Conservation (phyloP, 2,113 vertebrate species). For the Carettochelys insculpta region DNA sequence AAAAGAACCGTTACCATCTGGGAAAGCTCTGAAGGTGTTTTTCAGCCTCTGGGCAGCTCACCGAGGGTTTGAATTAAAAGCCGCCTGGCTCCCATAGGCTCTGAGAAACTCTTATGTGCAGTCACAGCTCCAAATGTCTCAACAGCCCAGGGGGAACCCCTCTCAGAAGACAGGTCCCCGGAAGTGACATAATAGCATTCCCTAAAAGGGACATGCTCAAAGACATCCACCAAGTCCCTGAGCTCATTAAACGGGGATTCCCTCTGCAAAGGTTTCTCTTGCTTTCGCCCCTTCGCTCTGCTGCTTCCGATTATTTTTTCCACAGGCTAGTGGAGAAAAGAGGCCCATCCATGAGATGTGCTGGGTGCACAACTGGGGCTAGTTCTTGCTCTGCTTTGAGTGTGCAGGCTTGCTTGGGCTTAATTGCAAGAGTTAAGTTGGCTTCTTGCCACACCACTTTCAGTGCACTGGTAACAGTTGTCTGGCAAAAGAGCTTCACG, state of each 20-base stretch:
- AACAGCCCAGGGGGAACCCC: not conserved
- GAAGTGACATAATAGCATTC: rapidly evolving
- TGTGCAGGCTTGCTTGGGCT: not conserved
- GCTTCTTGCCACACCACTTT: not conserved
- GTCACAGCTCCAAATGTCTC: not conserved
- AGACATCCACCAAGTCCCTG: not conserved
- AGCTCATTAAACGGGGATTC: not conserved
- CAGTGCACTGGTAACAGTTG: not conserved
- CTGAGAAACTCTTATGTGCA: not conserved
- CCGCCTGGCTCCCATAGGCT: not conserved
- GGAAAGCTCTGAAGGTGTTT: not conserved
- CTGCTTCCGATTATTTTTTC: not conserved
- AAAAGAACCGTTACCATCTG: not conserved
- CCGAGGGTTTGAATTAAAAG: not conserved
- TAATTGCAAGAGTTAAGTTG: not conserved
- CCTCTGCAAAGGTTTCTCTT: not conserved
- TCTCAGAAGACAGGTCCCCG: not conserved
- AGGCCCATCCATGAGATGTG: not conserved
- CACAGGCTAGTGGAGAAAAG: not conserved
- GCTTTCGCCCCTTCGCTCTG: too few species aligned
- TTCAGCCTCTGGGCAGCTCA: not conserved
- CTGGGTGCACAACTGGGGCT: not conserved
- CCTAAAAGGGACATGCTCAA: not conserved
- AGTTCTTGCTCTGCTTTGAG: not conserved
- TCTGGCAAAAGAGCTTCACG: too few species aligned